Evolutionary conservation across 2,888 invertebrate species (phyloP), one percentile per base, ranked within the genome.

Genomic region (Seira sanloemensis): DNA sequence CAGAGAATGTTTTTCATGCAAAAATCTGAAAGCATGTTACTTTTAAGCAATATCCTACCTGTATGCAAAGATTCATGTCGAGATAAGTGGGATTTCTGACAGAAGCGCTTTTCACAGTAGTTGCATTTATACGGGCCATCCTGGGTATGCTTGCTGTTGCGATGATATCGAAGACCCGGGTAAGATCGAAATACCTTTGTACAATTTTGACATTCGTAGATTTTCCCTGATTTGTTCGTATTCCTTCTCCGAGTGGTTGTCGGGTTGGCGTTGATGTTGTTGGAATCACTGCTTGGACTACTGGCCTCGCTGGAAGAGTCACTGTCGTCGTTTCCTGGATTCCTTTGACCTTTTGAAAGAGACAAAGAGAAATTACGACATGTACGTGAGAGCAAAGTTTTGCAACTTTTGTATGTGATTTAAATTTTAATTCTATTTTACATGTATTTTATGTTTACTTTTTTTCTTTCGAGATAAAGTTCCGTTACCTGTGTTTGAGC

Each of bases 71-170:
- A 85, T 84, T 85, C 85, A 68, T 87, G 87, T 75, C 87, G 66
- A 69, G 83, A 84, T 67, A 87, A 78, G 54, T 87, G 87, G 37
- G 82, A 82, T 66, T 87, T 87, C 69, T 87, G 87, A 26, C 87
- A 87, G 72, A 87, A 87, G n/a, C 86, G 73, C 58, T 87, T 87
- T 46, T 87, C 87, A 76, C 87, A 87, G 58, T 84, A 87, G 71
- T 84, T 84, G 78, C 87, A 87, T 87, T 87, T 87, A 68, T 87
- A 87, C 69, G 87, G 87, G 18, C 87, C 87, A 68, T 87, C 85
- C 79, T 87, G 87, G 16, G 85, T 85, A 50, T 87, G 87, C 58
- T 87, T 85, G 69, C 79, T 79, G 58, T 87, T 87, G 68, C 87
- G 79, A 76, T 87, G 87, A 81, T 87, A 87, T 77, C 87, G 83